Percentiles rank a stretch among this genome's conserved stretches.
These are phyloP conservation scores for Drosophila persimilis DNA, from an alignment of 1,140 invertebrate genomes.

Conservation along the genomic window DNA sequence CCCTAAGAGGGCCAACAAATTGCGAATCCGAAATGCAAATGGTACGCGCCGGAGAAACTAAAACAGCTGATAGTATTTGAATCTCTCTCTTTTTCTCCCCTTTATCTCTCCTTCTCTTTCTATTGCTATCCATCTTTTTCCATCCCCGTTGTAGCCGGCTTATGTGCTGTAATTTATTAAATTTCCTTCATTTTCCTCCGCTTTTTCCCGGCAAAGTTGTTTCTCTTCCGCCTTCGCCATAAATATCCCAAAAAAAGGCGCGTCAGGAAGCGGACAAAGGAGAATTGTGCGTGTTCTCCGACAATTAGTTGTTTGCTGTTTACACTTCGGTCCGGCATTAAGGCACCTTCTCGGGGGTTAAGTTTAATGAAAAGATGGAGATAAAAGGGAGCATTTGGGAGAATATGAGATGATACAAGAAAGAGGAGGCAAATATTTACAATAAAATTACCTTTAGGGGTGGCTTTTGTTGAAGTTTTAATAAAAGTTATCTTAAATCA, in stretches of 20 bases:
- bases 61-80: slow-evolving; percentile 12
- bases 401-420: slow-evolving; percentile 26
- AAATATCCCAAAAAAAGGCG: slow-evolving; percentile 16
- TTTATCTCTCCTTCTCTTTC: background rate
- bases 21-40: slow-evolving; percentile 37
- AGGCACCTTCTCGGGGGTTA: slow-evolving; percentile 26
- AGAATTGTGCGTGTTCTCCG: slow-evolving; percentile 48
- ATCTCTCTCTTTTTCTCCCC: background rate
- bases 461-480: no score
- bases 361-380: slow-evolving; percentile 33
- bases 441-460: no score
- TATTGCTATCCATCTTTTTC: background rate
- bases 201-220: slow-evolving; percentile 52
- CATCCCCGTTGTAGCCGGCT: slow-evolving; percentile 20
- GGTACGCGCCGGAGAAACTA: slow-evolving; percentile 51
- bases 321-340: slow-evolving; percentile 50
- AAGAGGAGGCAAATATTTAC: slow-evolving; percentile 20
- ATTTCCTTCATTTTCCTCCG: slow-evolving; percentile 23
- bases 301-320: slow-evolving; percentile 62
- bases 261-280: slow-evolving; percentile 4
- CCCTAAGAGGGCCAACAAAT: slow-evolving; percentile 31
- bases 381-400: slow-evolving; percentile 37
- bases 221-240: background rate
- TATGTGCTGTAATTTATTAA: slow-evolving; percentile 53
- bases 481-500: background rate